phyloP scores from a whole-genome alignment of 1,140 invertebrate genomes.

The Bombus vancouverensis region DNA sequence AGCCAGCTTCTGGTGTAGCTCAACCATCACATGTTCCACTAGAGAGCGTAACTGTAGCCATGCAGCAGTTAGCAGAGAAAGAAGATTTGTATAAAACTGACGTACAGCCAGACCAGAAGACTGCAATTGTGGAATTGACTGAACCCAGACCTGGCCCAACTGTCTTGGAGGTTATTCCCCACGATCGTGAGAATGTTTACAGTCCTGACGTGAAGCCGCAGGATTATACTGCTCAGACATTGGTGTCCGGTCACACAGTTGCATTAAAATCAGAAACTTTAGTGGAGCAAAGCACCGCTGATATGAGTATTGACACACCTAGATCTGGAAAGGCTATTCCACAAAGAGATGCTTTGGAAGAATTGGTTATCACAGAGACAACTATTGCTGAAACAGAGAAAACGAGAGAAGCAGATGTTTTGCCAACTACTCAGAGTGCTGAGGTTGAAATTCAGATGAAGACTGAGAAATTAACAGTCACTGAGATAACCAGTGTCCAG shows the following conservation, averaged over 20 bases:
- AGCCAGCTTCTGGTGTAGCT: constrained; percentile 78
- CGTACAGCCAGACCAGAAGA: constrained; percentile 80
- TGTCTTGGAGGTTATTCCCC: constrained; percentile 82
- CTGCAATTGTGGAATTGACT: constrained; percentile 81
- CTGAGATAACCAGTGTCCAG: constrained; percentile 70
- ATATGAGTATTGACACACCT: constrained; percentile 76
- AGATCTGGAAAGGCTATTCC: constrained; percentile 81
- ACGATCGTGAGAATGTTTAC: constrained; percentile 83
- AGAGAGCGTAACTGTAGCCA: constrained; percentile 82
- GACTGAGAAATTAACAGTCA: constrained; percentile 72
- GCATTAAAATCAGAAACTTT: constrained; percentile 83
- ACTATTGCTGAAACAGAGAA: constrained; percentile 83
- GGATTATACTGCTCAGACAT: constrained; percentile 76
- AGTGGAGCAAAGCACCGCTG: constrained; percentile 78
- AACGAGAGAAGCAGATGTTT: constrained; percentile 72
- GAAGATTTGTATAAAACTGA: constrained; percentile 82
- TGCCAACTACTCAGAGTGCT: constrained; percentile 74
- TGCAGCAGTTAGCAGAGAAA: constrained; percentile 84
- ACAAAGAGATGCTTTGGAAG: constrained; percentile 82
- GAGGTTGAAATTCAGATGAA: constrained; percentile 69
- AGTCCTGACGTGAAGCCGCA: constrained; percentile 72
- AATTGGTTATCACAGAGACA: constrained; percentile 84
- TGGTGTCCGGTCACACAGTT: constrained; percentile 81
- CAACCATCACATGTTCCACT: constrained; percentile 79
- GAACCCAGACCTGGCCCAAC: constrained; percentile 80